Evolutionary conservation across 2,797 vertebrate genomes (phyloP).

Genomic region (Phalloptychus januarius): DNA sequence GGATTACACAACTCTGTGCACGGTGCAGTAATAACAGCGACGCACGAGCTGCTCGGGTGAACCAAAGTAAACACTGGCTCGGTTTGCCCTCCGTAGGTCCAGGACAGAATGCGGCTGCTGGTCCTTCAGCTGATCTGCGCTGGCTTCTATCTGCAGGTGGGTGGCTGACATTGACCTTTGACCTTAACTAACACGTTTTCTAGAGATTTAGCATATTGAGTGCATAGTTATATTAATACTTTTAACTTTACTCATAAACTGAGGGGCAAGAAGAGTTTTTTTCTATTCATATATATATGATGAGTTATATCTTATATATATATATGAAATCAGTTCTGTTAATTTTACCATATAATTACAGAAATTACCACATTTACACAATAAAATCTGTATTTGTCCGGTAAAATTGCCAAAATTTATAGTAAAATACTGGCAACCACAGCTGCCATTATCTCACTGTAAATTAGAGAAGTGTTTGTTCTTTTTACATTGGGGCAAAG

Average conservation of each 20-base stretch:
- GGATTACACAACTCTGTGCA: slow-evolving; percentile 2
- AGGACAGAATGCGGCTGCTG: slow-evolving; percentile 42
- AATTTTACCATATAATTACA: too few relatives aligned
- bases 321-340: too few relatives aligned
- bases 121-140: slow-evolving; percentile 30
- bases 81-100: background rate
- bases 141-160: slow-evolving; percentile 52
- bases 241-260: background rate
- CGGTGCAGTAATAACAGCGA: background rate
- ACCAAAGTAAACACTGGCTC: slow-evolving; percentile 41
- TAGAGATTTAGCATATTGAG: too few relatives aligned
- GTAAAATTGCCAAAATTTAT: too few relatives aligned
- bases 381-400: too few relatives aligned
- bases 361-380: too few relatives aligned
- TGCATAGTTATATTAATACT: background rate
- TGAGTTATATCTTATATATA: too few relatives aligned
- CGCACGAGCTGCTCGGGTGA: slow-evolving; percentile 4
- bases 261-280: background rate
- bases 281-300: too few relatives aligned
- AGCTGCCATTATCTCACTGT: too few relatives aligned
- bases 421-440: too few relatives aligned
- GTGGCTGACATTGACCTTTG: background rate
- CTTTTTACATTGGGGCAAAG: background rate
- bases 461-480: too few relatives aligned
- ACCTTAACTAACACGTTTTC: background rate